Conservation (phyloP, 2,888 invertebrate species). For the Ichneumoninae sp. region DNA sequence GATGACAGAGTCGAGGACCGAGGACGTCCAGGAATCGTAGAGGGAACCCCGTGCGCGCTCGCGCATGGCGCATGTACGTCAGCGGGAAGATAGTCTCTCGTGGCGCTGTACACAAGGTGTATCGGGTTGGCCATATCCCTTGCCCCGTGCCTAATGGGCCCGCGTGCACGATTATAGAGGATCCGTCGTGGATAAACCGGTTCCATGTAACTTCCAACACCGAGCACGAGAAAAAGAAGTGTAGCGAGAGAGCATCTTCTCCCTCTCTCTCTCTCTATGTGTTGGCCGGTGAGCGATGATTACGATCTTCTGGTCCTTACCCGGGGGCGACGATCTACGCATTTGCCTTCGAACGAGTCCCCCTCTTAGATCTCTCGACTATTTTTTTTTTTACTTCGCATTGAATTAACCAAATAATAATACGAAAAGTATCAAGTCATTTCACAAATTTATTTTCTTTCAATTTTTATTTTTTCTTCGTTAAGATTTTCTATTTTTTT, state of each 20-base stretch:
- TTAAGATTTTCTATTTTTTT: too few species aligned
- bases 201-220: conserved; percentile 61
- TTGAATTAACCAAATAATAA: conserved; percentile 10
- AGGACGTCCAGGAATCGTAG: background rate
- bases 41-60: background rate
- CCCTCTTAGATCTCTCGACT: background rate
- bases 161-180: conserved; percentile 66
- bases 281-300: conserved; percentile 34
- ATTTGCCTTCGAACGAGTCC: conserved; percentile 30
- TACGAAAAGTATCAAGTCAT: background rate
- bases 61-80: conserved; percentile 14
- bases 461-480: too few species aligned
- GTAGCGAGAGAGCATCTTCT: conserved; percentile 18
- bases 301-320: conserved; percentile 45
- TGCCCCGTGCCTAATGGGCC: conserved; percentile 63
- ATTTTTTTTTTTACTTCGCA: background rate
- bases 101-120: conserved; percentile 18
- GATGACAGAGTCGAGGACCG: background rate
- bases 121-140: conserved; percentile 37
- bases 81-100: background rate
- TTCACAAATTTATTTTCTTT: too few species aligned
- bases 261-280: background rate
- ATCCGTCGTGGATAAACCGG: conserved; percentile 68
- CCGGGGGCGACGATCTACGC: conserved; percentile 19
- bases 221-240: conserved; percentile 39